Evolutionary conservation across 2,797 vertebrate genomes (phyloP).

Genomic region (Diglossa cyanea): DNA sequence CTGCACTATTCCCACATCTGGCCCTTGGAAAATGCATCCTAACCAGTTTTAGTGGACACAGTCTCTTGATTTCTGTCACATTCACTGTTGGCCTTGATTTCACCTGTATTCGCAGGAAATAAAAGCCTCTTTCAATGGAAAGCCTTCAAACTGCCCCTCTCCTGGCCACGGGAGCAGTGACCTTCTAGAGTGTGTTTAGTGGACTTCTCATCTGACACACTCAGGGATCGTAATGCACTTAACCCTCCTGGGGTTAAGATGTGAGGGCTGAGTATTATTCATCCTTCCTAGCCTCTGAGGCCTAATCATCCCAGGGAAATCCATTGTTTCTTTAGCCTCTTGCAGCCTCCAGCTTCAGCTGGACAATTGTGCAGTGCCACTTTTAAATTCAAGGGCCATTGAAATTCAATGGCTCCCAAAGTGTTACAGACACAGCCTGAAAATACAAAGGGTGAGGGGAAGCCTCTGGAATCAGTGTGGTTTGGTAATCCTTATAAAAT

Average conservation of each 20-base stretch:
- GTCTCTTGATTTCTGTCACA: not conserved
- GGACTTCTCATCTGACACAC: not conserved
- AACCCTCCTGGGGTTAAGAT: not conserved
- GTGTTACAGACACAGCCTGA: constrained; percentile 2
- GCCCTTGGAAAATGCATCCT: not conserved
- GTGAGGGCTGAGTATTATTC: not conserved
- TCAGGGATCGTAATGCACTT: not conserved
- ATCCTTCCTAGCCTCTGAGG: not conserved
- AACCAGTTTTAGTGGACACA: not conserved
- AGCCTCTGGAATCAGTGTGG: not conserved
- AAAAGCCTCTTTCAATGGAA: not conserved
- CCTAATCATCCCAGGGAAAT: not conserved
- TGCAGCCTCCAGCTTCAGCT: not conserved
- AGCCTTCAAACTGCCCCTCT: not conserved
- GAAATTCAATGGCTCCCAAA: constrained; percentile 25
- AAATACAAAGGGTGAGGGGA: not conserved
- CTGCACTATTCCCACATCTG: not conserved
- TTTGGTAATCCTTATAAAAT: constrained; percentile 60
- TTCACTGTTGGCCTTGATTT: not conserved
- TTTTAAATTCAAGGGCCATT: not conserved
- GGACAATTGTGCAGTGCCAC: not conserved
- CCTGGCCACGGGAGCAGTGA: not conserved
- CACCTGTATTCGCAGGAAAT: not conserved
- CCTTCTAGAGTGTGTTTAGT: not conserved
- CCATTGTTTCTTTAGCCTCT: not conserved